Evolutionary conservation across 2,113 vertebrate species (phyloP), one percentile per base, ranked within the genome.

Genomic region (Ictalurus furcatus): DNA sequence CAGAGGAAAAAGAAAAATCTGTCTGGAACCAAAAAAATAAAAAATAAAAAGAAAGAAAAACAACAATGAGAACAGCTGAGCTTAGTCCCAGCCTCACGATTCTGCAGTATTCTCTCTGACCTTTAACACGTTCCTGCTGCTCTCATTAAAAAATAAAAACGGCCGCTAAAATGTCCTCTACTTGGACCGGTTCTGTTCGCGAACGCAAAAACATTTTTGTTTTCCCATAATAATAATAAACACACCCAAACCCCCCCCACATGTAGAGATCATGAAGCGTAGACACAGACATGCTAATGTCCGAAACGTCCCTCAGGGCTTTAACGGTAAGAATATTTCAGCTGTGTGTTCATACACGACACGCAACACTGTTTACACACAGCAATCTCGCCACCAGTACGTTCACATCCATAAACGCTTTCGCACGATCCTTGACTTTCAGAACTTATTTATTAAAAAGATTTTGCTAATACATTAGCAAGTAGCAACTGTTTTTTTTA

Each of bases 31-130:
- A 48, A 2, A 21, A 25, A 44, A 76, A 5, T 0, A 48, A 25
- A 76, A 34, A 34, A 34, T 1, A 34, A 34, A 76, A 44, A 37
- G 19, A 12, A 44, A 44, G 0, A 12, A 37, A n/a, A 28, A 16
- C 37, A 54, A 30, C 25, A 71, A 6, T 71, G 16, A 69, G 67
- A 6, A 25, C 84, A 85, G 84, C n/a, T 40, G 54, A 28, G 48
- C 25, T 12, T 56, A 34, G 6, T 85, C 65, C 34, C 52, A 30
- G 28, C 48, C 37, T 73, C n/a, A 23, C 2, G 3, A 73, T 71
- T 85, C 84, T 54, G 28, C 67, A 85, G 30, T 23, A 80, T 56
- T 59, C 80, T 37, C 30, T 82, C 71, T 61, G 69, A 86, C 54
- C 69, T 59, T 76, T 65, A 48, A 65, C 28, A 21, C 6, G 4